Base-by-base conservation (phyloP, 2,797 vertebrate species). In the Syndactyla subalaris region DNA sequence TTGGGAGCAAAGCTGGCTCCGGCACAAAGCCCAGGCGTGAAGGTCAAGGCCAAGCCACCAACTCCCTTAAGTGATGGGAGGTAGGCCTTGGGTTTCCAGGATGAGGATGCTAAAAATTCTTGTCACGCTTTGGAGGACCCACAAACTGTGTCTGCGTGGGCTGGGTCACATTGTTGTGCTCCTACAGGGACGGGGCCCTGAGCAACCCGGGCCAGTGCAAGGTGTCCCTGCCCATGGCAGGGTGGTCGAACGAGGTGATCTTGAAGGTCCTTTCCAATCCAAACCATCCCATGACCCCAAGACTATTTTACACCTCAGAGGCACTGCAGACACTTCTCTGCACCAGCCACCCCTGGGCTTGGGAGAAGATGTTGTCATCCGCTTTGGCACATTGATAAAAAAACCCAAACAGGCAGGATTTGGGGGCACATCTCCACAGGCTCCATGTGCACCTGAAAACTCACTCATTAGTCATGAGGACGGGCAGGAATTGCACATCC, bases 111-210 rank as follows among this genome's bases (percentile, higher is more conserved):
- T 41, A 9, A 26, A 27, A 63, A 26, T 7, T 10, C 23, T 27
- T 1, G 0, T 2, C 7, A 0, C 6, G 0, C 36, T 16, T 23
- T 0, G 4, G 55, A 61, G 26, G 54, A 18, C 34, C 15, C 58
- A 26, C 26, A 19, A 23, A 68, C 27, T 4, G 5, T 2, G 4
- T 14, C 45, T 34, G 48, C 23, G 3, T 0, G 17, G 67, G 38
- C 27, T 1, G 11, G 57, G 5, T 39, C 61, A 1, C 43, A 5
- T 0, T 7, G 1, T 12, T 5, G 3, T 12, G 71, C 32, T 9
- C 2, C 48, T 23, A 7, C 32, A 1, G 0, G 16, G 32, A 10
- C 0, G 0, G 32, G 43, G 16, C 17, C 30, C 24, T 19, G n/a
- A 48, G 45, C 16, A 48, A 7, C 48, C 55, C 12, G 63, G 41